These are phyloP conservation scores for Alitta virens DNA, from an alignment of 2,888 invertebrate species.

Conservation along the genomic window DNA sequence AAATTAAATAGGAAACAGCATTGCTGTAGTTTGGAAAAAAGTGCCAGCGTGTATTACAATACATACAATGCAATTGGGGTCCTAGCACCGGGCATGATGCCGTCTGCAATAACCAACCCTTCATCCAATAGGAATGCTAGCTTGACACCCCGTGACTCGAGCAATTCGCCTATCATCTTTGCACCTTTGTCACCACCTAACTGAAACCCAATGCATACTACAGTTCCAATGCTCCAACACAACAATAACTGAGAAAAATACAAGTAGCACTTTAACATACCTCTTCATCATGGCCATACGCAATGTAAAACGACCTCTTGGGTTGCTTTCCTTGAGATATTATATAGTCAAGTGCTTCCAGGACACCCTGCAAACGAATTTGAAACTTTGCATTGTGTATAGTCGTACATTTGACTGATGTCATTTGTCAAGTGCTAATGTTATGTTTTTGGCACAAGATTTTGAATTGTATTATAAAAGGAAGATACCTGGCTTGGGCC, in stretches of 20 bases:
- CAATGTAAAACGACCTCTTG: conserved; percentile 58
- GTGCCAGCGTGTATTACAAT: too few relatives aligned
- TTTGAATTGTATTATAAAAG: too few relatives aligned
- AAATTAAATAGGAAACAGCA: too few relatives aligned
- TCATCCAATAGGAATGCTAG: conserved; percentile 61
- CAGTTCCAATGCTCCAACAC: too few relatives aligned
- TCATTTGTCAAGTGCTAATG: too few relatives aligned
- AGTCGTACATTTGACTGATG: too few relatives aligned
- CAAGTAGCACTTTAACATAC: conserved; percentile 35
- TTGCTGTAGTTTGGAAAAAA: too few relatives aligned
- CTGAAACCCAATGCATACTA: conserved; percentile 38
- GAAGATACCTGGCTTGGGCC: too few relatives aligned
- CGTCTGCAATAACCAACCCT: conserved; percentile 57
- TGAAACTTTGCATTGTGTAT: too few relatives aligned
- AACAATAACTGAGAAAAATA: too few relatives aligned
- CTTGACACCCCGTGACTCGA: conserved; percentile 43
- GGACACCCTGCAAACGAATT: conserved; percentile 54
- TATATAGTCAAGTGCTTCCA: conserved; percentile 58
- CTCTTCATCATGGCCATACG: conserved; percentile 63
- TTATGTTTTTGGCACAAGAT: too few relatives aligned
- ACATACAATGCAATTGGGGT: conserved; percentile 48
- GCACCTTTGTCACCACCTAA: conserved; percentile 56
- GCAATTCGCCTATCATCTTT: conserved; percentile 44
- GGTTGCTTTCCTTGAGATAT: conserved; percentile 55
- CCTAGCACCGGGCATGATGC: conserved; percentile 39